These are phyloP conservation scores for Xylophagus ater DNA, from an alignment of 2,888 invertebrate species.

Conservation along the genomic window DNA sequence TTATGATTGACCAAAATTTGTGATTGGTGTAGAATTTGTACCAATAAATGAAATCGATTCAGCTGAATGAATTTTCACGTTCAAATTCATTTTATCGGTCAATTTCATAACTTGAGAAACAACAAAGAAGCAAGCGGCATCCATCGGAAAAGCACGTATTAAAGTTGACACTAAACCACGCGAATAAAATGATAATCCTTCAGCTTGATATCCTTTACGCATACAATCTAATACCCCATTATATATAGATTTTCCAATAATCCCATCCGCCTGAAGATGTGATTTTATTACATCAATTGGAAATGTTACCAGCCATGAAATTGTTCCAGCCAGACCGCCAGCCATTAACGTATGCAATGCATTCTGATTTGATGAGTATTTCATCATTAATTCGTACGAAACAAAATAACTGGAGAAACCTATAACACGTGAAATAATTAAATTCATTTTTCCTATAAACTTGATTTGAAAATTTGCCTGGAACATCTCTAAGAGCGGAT, in stretches of 20 bases:
- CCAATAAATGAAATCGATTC: conserved; percentile 15
- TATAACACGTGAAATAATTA: conserved; percentile 15
- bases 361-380: conserved; percentile 42
- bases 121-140: conserved; percentile 84
- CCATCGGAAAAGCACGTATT: conserved; percentile 81
- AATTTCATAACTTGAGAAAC: conserved; percentile 62
- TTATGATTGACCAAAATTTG: conserved; percentile 6
- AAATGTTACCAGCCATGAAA: conserved; percentile 78
- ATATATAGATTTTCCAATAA: conserved; percentile 45
- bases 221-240: conserved; percentile 63
- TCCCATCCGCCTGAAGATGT: conserved; percentile 64
- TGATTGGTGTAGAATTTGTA: conserved; percentile 8
- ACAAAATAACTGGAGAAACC: conserved; percentile 73
- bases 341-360: conserved; percentile 60
- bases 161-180: conserved; percentile 69
- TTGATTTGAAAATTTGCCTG: conserved; percentile 42
- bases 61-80: conserved; percentile 10
- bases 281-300: conserved; percentile 88
- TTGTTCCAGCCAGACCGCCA: conserved; percentile 75
- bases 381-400: conserved; percentile 67
- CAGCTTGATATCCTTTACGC: conserved; percentile 51
- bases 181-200: conserved; percentile 62
- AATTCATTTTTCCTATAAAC: conserved; percentile 1
- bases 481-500: conserved; percentile 68
- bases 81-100: conserved; percentile 15